Conservation (phyloP, 2,888 invertebrate species). For the Clepsis dumicolana region DNA sequence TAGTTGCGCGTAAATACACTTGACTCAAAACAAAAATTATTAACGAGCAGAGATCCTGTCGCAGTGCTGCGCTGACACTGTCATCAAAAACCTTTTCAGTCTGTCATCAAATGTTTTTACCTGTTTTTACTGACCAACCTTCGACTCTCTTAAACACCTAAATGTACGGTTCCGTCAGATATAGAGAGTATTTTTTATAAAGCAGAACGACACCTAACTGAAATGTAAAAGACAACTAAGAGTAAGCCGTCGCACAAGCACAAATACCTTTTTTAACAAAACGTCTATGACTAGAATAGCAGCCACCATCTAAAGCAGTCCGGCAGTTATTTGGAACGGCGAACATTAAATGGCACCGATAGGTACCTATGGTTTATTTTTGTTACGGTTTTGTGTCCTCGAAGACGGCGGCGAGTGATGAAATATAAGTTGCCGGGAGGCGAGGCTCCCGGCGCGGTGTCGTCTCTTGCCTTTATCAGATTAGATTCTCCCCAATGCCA, state of each 20-base stretch:
- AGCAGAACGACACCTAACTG: not conserved
- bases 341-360: slow-evolving; percentile 20
- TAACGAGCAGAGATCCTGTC: too few relatives aligned
- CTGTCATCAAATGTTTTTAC: too few relatives aligned
- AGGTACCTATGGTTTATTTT: slow-evolving; percentile 30
- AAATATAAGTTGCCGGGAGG: slow-evolving; percentile 13
- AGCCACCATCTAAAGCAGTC: slow-evolving; percentile 8
- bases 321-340: slow-evolving; percentile 20
- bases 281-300: slow-evolving; percentile 15
- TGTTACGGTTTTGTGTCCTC: slow-evolving; percentile 23
- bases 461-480: slow-evolving; percentile 24
- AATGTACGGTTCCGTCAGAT: not conserved
- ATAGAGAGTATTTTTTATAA: not conserved
- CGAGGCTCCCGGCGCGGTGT: slow-evolving; percentile 10
- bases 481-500: slow-evolving; percentile 45
- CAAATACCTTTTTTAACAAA: not conserved
- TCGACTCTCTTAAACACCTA: too few relatives aligned
- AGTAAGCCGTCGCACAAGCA: not conserved
- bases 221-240: not conserved
- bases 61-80: too few relatives aligned
- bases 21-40: too few relatives aligned
- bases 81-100: too few relatives aligned
- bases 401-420: slow-evolving; percentile 10
- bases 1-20: too few relatives aligned
- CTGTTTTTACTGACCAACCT: too few relatives aligned